Percentiles rank a stretch among this genome's conserved stretches.
Evolutionary conservation across 2,113 vertebrate species (phyloP).

Genomic region (Miniopterus natalensis): DNA sequence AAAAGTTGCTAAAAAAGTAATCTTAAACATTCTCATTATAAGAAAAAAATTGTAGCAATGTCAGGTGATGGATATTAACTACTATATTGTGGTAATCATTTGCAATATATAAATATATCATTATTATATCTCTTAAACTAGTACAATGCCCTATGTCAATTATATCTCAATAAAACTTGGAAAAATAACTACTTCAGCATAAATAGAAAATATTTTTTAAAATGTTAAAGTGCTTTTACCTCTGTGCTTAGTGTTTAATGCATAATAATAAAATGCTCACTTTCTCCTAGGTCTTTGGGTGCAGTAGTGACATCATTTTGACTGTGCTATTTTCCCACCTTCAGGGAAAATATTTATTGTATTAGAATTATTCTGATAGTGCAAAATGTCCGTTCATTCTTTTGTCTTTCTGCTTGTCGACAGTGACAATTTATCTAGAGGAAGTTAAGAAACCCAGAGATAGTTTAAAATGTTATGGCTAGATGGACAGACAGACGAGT

Average conservation of each 20-base stretch:
- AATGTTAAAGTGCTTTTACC: not conserved
- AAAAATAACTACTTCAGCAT: not conserved
- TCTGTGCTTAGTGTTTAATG: not conserved
- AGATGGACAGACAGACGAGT: not conserved
- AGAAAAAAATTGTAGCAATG: not conserved
- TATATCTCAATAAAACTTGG: not conserved
- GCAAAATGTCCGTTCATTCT: not conserved
- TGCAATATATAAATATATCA: not conserved
- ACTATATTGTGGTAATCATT: not conserved
- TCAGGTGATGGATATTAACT: not conserved
- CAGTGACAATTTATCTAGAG: not conserved
- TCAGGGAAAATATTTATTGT: not conserved
- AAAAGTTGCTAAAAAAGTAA: no score
- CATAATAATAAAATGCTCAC: not conserved
- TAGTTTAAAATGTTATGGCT: not conserved
- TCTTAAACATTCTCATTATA: no score
- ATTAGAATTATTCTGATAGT: not conserved
- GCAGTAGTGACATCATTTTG: not conserved
- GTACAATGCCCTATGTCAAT: not conserved
- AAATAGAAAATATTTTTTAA: not conserved
- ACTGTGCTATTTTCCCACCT: not conserved
- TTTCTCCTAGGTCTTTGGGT: not conserved
- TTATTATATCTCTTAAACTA: not conserved
- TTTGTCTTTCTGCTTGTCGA: not conserved
- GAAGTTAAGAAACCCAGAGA: not conserved